Evolutionary conservation across 2,113 vertebrate species (phyloP).

Genomic region (Chlorocebus sabaeus): DNA sequence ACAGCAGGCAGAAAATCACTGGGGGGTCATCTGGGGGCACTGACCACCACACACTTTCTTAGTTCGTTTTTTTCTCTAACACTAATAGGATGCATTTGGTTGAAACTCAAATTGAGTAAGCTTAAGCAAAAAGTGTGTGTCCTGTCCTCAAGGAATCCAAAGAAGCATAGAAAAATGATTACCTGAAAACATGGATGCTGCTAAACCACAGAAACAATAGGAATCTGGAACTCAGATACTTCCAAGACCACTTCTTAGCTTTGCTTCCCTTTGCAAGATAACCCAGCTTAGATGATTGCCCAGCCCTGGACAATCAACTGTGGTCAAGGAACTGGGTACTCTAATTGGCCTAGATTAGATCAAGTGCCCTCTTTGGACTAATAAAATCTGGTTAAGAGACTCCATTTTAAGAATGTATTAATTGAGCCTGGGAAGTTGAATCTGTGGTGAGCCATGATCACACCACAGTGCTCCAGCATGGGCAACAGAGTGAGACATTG

Average conservation of each 20-base stretch:
- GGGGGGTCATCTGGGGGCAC: background rate
- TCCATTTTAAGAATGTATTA: background rate
- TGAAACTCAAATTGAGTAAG: background rate
- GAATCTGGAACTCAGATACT: background rate
- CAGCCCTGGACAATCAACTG: background rate
- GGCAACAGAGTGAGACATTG: too few relatives aligned
- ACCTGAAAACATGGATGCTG: background rate
- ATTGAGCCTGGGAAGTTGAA: too few relatives aligned
- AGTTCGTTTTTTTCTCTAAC: background rate
- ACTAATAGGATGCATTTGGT: background rate
- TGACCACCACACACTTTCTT: background rate
- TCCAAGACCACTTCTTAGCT: background rate
- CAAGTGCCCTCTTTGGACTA: background rate
- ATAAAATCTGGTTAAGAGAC: background rate
- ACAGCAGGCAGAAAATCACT: too few relatives aligned
- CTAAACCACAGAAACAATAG: background rate
- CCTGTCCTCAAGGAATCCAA: background rate
- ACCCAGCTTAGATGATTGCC: background rate
- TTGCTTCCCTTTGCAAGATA: background rate
- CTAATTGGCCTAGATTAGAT: background rate
- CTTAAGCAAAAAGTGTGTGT: background rate
- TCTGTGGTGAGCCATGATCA: too few relatives aligned
- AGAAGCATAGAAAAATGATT: background rate
- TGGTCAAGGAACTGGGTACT: background rate
- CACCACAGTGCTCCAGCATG: too few relatives aligned